These are phyloP conservation scores for Tachysurus fulvidraco DNA, from an alignment of 2,113 vertebrate species.

Conservation along the genomic window DNA sequence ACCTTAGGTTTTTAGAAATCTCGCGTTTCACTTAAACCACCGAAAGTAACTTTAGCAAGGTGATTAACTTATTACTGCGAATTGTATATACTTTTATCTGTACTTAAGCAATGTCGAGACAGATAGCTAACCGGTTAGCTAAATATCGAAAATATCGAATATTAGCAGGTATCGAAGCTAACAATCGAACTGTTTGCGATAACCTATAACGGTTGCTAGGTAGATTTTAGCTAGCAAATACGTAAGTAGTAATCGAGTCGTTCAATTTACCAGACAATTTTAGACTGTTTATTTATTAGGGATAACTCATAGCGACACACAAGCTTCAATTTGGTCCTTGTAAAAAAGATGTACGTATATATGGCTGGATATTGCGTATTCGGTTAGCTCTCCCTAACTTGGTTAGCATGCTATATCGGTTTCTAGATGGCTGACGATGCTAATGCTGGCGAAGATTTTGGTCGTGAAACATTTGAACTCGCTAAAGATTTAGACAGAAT, in stretches of 20 bases:
- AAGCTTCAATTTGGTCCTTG: not conserved
- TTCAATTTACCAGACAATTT: not conserved
- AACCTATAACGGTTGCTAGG: not conserved
- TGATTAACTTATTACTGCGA: not conserved
- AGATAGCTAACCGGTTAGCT: not conserved
- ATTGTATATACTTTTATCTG: not conserved
- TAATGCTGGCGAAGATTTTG: not conserved
- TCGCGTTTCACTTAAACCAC: not conserved
- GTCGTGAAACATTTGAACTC: conserved; percentile 53
- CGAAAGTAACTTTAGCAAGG: not conserved
- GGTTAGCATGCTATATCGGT: not conserved
- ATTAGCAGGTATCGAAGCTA: too few species aligned
- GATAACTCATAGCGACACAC: not conserved
- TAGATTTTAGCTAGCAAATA: not conserved
- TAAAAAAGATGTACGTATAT: not conserved
- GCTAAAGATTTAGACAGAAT: conserved; percentile 66
- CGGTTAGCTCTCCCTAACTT: not conserved
- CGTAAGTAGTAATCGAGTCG: too few species aligned
- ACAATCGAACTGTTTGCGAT: not conserved
- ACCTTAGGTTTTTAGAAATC: not conserved
- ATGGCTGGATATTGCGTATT: not conserved
- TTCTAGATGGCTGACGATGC: conserved; percentile 63
- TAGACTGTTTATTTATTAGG: not conserved
- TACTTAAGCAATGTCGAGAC: not conserved
- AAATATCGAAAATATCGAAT: too few species aligned